Percentiles rank a stretch among this genome's conserved stretches.
Conservation (phyloP, 2,113 vertebrate genomes). For the Clarias macrocephalus region DNA sequence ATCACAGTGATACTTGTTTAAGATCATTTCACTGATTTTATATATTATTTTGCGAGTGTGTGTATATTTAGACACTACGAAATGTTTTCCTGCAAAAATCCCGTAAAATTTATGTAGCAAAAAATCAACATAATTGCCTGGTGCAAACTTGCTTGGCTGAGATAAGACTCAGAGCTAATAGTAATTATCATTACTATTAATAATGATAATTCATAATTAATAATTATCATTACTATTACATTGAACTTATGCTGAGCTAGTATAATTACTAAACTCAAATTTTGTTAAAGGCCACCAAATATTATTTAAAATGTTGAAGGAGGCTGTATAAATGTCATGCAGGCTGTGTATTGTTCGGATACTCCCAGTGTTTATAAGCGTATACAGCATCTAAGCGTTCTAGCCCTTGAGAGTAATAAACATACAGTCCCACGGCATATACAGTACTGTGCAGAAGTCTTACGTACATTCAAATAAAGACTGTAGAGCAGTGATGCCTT, state of each 20-base stretch:
- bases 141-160: not conserved
- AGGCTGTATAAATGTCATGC: not conserved
- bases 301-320: not conserved
- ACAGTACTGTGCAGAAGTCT: too few species aligned
- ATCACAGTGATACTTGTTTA: conserved; percentile 24
- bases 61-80: not conserved
- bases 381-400: not conserved
- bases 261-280: not conserved
- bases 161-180: not conserved
- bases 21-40: not conserved
- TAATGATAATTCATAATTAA: too few species aligned
- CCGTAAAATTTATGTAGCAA: not conserved
- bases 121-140: not conserved
- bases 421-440: not conserved
- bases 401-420: not conserved
- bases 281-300: conserved; percentile 14
- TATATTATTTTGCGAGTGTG: too few species aligned
- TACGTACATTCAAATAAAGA: too few species aligned
- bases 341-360: not conserved
- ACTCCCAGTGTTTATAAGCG: not conserved
- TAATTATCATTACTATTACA: not conserved
- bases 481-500: too few species aligned
- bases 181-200: not conserved
- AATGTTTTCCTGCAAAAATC: not conserved
- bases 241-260: not conserved